Percentiles rank a stretch among this genome's conserved stretches.
Evolutionary conservation across 64 coral and sea anemone genomes (phyloP).

Genomic region (Astreopora myriophthalma): DNA sequence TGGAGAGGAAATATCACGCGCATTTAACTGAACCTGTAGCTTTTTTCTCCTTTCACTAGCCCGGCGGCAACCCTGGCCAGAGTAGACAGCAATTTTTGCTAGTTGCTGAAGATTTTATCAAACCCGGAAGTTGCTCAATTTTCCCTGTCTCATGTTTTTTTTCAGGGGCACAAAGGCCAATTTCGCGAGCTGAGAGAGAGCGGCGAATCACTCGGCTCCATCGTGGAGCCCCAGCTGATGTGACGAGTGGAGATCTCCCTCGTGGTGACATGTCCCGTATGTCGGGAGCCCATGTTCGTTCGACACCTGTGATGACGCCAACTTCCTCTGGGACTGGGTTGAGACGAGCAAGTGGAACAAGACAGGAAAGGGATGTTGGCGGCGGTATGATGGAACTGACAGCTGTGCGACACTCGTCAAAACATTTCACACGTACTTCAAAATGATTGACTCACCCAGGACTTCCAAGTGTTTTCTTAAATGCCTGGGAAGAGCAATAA

Average conservation of each 20-base stretch:
- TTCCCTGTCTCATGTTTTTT: neutral
- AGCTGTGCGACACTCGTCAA: conserved; percentile 21
- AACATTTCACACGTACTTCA: conserved; percentile 17
- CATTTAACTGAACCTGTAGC: too few species aligned
- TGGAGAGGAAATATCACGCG: too few species aligned
- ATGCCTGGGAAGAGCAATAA: neutral
- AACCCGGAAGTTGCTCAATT: neutral
- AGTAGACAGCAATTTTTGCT: too few species aligned
- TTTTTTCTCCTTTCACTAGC: too few species aligned
- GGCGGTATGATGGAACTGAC: conserved; percentile 76
- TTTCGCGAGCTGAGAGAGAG: conserved; percentile 86
- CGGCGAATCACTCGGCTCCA: conserved; percentile 74
- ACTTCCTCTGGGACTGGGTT: conserved; percentile 63
- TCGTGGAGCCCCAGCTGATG: conserved; percentile 80
- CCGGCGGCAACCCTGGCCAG: too few species aligned
- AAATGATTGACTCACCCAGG: neutral
- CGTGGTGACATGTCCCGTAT: conserved; percentile 88
- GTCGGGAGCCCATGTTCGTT: conserved; percentile 88
- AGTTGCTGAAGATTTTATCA: too few species aligned
- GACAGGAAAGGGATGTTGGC: conserved; percentile 71
- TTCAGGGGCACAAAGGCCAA: conserved; percentile 75
- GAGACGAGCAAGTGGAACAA: conserved; percentile 74
- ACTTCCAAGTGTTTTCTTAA: neutral
- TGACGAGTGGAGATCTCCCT: conserved; percentile 67
- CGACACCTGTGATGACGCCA: conserved; percentile 90